phyloP scores from a whole-genome alignment of 2,888 invertebrate genomes.

The Scrobipalpa atriplicella region DNA sequence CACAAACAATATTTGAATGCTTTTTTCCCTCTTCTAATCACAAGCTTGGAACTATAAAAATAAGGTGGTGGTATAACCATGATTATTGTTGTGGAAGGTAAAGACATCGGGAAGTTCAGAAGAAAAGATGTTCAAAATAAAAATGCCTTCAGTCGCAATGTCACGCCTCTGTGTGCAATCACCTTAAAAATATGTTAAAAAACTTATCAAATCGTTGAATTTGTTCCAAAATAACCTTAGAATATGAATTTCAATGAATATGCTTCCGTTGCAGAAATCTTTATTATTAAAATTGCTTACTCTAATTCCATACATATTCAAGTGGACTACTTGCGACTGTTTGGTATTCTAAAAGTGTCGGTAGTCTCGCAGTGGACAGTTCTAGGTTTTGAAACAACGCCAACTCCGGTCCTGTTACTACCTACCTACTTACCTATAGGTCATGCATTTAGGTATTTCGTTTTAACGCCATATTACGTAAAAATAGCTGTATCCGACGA shows the following conservation, averaged over 20 bases:
- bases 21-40: too few relatives aligned
- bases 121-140: too few relatives aligned
- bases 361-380: conserved; percentile 11
- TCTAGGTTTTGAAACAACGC: conserved; percentile 25
- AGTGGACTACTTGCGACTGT: conserved; percentile 5
- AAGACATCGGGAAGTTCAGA: too few relatives aligned
- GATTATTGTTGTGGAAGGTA: too few relatives aligned
- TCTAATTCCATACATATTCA: conserved; percentile 13
- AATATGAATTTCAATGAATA: not conserved
- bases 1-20: not conserved
- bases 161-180: too few relatives aligned
- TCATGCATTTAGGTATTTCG: conserved; percentile 8
- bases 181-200: not conserved
- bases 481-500: too few relatives aligned
- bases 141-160: too few relatives aligned
- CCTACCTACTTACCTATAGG: not conserved
- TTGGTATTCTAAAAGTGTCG: conserved; percentile 22
- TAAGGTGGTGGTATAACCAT: too few relatives aligned
- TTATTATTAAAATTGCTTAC: conserved; percentile 14
- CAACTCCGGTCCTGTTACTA: conserved; percentile 14
- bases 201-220: not conserved
- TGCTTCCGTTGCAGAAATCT: not conserved
- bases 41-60: too few relatives aligned
- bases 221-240: not conserved
- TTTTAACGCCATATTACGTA: not conserved